Base-by-base conservation (phyloP, 2,113 vertebrate genomes). In the Platysternon megacephalum region DNA sequence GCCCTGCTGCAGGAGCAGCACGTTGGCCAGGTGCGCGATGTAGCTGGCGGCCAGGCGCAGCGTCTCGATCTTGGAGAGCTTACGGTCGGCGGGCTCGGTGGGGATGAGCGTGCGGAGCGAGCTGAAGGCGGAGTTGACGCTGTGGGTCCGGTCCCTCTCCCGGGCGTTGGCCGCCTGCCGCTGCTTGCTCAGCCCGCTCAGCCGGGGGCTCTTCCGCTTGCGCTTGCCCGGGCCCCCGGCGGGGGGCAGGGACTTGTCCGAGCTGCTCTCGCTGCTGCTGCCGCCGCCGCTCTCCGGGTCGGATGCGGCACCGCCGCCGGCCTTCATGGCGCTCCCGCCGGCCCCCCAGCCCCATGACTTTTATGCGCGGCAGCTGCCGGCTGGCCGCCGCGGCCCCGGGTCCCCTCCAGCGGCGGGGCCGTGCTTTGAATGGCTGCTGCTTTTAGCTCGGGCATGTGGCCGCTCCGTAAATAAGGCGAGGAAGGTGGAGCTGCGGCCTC, bases 1-100 rank as follows among this genome's bases (percentile, higher is more conserved):
- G 46, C 35, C 98, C 68, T 76, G 90, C 65, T 76, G 96, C 84
- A 93, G 90, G 55, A 89, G 89, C 94, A 97, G 95, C 76, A 97
- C 98, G 96, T 99, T 99, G 82, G 99, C 99, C 97, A 99, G 98
- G 98, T 99, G 99, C 1, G 99, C 98, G 98, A 99, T 99, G 98
- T 99, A 99, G 98, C 99, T 99, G 88, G 99, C 98, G 35, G 99
- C 99, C 97, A 99, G 97, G 85, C 99, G 99, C 96, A 99, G 98
- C 52, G 99, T 99, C 98, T 99, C 99, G 52, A 99, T 98, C 98
- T 99, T 99, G 96, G 99, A 99, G 39, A 99, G 98, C 95, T 99
- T 99, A 89, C 99, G 97, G 97, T 99, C 98, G 1, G 98, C 98
- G 4, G 99, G 99, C 81, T 99, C 98, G 21, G 99, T 99, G 94